These are phyloP conservation scores for Laspeyria flexula DNA, from an alignment of 2,888 invertebrate genomes.

Conservation along the genomic window DNA sequence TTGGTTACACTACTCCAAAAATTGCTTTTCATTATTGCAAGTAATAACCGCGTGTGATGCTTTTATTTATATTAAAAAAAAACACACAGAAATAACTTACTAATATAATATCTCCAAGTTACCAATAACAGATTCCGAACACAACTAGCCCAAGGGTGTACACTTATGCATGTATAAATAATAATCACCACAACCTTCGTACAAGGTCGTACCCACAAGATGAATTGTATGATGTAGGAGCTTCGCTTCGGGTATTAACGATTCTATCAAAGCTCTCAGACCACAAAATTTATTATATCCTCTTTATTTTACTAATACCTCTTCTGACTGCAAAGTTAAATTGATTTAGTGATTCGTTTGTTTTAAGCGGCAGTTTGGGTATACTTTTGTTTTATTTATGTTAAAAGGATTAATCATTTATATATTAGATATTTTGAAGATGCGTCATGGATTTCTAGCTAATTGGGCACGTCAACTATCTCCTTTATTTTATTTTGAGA, in stretches of 20 bases:
- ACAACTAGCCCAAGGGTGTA: constrained; percentile 31
- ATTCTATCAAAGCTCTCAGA: constrained; percentile 56
- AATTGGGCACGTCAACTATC: background rate
- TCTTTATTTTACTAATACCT: constrained; percentile 44
- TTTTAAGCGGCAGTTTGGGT: constrained; percentile 33
- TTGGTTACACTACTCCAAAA: background rate
- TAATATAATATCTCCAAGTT: too few species aligned
- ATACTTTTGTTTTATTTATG: constrained; percentile 1
- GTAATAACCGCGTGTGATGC: too few species aligned
- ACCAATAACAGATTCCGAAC: constrained; percentile 9
- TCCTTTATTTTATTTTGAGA: too few species aligned
- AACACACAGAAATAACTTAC: too few species aligned
- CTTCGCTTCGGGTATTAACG: constrained; percentile 46
- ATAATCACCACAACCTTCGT: constrained; percentile 29
- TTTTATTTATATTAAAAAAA: too few species aligned
- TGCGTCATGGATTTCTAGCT: constrained; percentile 19
- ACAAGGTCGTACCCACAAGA: constrained; percentile 25
- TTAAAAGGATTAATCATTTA: too few species aligned
- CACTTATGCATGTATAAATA: constrained; percentile 28
- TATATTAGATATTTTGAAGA: constrained; percentile 14
- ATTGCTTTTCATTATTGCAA: background rate
- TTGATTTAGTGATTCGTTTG: constrained; percentile 45
- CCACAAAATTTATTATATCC: constrained; percentile 59
- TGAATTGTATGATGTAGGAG: constrained; percentile 16
- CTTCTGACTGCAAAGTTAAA: constrained; percentile 37